A percentile compares a stretch with the other conserved stretches of the same genome.
Conservation (phyloP, 1,140 invertebrate genomes). For the Cepaea nemoralis region DNA sequence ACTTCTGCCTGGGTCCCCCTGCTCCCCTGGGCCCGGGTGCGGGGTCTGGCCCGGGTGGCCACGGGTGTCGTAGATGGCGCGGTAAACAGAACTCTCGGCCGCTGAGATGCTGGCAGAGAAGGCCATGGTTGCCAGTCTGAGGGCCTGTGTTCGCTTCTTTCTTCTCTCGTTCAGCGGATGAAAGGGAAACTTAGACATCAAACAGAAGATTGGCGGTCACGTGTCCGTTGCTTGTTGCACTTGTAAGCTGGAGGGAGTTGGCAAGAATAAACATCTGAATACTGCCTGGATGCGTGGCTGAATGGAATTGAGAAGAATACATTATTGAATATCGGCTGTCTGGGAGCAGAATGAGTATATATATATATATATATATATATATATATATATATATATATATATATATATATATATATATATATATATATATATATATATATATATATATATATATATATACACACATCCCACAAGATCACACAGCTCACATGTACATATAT, state of each 20-base stretch:
- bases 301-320: too few relatives aligned
- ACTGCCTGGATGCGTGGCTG: too few relatives aligned
- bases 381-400: background rate
- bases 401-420: background rate
- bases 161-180: too few relatives aligned
- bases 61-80: background rate
- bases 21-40: background rate
- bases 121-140: too few relatives aligned
- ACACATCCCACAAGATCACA: too few relatives aligned
- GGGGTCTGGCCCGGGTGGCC: background rate
- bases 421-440: slow-evolving; percentile 21
- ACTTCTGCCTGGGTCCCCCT: background rate
- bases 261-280: too few relatives aligned
- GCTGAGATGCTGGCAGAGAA: background rate
- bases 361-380: slow-evolving; percentile 6
- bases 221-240: too few relatives aligned
- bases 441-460: background rate
- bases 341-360: background rate
- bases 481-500: too few relatives aligned
- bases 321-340: background rate
- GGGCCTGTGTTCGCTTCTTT: too few relatives aligned
- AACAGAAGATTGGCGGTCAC: too few relatives aligned
- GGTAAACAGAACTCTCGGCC: background rate
- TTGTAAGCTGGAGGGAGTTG: too few relatives aligned
- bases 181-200: too few relatives aligned